Conservation (phyloP, 2,113 vertebrate species). For the Neolamprologus fasciatus region DNA sequence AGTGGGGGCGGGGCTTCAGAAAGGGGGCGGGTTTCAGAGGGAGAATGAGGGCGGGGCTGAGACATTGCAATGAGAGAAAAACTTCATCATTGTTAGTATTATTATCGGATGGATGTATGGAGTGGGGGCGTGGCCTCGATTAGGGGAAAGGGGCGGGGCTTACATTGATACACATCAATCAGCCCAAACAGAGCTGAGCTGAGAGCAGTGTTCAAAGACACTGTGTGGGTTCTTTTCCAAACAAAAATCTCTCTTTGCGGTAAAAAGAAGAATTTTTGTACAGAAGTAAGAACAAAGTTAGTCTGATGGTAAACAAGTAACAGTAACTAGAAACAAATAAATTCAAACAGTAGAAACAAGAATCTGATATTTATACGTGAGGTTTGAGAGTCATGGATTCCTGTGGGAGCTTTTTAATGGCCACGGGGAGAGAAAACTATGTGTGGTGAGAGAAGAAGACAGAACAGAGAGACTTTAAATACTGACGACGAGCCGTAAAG, state of each 20-base stretch:
- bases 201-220: not conserved
- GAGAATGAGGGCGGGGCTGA: rapidly evolving
- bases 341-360: not conserved
- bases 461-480: not conserved
- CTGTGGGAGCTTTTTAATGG: not conserved
- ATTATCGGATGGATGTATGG: not conserved
- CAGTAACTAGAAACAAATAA: not conserved
- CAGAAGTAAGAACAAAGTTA: not conserved
- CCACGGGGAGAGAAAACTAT: not conserved
- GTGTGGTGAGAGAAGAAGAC: not conserved
- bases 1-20: rapidly evolving
- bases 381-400: not conserved
- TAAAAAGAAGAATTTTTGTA: not conserved
- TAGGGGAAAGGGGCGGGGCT: not conserved
- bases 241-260: not conserved
- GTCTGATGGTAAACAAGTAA: not conserved
- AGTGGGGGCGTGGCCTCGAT: rapidly evolving
- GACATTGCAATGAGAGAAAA: not conserved
- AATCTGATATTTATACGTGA: not conserved
- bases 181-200: not conserved
- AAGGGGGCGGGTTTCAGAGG: not conserved
- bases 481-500: not conserved
- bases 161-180: not conserved
- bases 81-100: not conserved
- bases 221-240: not conserved